phyloP scores from a whole-genome alignment of 2,113 vertebrate genomes.

The Notechis scutatus region DNA sequence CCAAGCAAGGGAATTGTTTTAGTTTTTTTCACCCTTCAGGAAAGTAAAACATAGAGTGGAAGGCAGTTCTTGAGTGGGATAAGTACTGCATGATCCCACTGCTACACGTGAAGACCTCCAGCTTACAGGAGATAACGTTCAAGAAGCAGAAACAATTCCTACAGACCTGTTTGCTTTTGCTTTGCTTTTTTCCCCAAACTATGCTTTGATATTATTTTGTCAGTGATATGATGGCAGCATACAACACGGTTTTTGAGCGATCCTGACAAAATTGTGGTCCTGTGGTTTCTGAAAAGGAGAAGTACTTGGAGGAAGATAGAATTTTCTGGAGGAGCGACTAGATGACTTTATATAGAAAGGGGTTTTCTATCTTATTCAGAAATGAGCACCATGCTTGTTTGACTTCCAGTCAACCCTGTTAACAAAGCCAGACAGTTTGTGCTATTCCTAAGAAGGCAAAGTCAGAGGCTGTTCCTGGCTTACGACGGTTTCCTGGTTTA shows the following conservation, averaged over 20 bases:
- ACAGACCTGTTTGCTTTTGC: neutral
- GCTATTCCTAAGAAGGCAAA: neutral
- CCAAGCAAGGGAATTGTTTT: conserved; percentile 71
- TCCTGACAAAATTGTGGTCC: neutral
- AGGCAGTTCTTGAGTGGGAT: conserved; percentile 65
- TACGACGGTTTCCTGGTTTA: neutral
- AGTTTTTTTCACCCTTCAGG: conserved; percentile 74
- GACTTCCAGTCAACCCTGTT: neutral
- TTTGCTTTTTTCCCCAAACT: neutral
- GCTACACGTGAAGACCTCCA: no score
- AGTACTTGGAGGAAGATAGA: neutral
- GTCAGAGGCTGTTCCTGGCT: neutral
- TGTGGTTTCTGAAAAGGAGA: neutral
- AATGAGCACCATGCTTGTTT: neutral
- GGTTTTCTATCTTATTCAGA: neutral
- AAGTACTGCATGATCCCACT: conserved; percentile 32
- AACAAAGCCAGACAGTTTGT: neutral
- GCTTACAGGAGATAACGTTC: conserved; percentile 48
- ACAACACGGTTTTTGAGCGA: neutral
- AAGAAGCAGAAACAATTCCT: conserved; percentile 17
- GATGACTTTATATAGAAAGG: neutral
- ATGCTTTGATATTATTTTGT: neutral
- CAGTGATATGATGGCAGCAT: no score
- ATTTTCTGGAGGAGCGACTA: no score
- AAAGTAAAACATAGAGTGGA: conserved; percentile 78